Evolutionary conservation across 2,888 invertebrate species (phyloP), one percentile per base, ranked within the genome.

Genomic region (Laspeyria flexula): DNA sequence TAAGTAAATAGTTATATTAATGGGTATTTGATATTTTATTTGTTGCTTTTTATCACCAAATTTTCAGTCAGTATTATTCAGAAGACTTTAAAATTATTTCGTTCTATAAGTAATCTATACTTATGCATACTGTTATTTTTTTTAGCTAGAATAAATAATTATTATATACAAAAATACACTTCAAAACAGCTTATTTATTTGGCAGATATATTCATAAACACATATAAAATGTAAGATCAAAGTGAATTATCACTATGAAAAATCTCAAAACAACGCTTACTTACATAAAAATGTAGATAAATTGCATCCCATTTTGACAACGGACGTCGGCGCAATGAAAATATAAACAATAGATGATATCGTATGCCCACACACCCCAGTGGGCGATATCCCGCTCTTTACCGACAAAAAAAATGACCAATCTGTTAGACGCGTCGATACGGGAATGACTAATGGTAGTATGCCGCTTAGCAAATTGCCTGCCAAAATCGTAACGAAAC

Each of bases 341-440:
- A 65, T 63, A 69, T 59, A 33, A 50, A 53, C 60, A 70, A 73
- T 71, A 75, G 75, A 79, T 78, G 65, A 53, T 75, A 79, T 79
- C 67, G 48, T 68, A 71, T 44, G 43, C 69, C 68, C 59, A 70
- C 70, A 63, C 79, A 76, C 80, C 83, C 85, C 77, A 81, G 67
- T 77, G 82, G 81, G 65, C 76, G 76, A 60, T 67, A 79, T 78
- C 79, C 75, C 72, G 60, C 73, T 69, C 75, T 78, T 74, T 79
- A 64, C 66, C 76, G 75, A 80, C 77, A 88, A 89, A 89, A n/a
- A n/a, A 90, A 90, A 90, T 89, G 86, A 84, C 86, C 88, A 85
- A 86, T 83, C 80, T 79, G 60, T 77, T 71, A 72, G 82, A 80
- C 71, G 79, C 85, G 86, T 83, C 84, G 86, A 87, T 87, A 85